phyloP scores from a whole-genome alignment of 2,888 invertebrate species.

The Cerastis rubricosa region DNA sequence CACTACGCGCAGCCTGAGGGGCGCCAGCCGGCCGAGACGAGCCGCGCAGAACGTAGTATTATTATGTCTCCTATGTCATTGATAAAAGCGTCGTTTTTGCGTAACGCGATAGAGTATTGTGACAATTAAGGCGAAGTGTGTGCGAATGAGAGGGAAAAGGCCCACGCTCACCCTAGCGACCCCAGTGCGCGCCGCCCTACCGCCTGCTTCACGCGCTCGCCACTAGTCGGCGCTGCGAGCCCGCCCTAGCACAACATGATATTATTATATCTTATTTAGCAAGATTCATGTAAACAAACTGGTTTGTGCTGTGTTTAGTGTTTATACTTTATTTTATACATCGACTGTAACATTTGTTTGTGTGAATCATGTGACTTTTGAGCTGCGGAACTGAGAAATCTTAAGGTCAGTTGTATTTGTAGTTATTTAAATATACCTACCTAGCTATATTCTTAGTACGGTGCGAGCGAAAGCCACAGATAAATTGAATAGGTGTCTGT shows the following conservation, averaged over 20 bases:
- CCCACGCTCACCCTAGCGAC: slow-evolving; percentile 72
- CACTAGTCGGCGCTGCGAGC: slow-evolving; percentile 89
- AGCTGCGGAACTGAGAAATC: slow-evolving; percentile 34
- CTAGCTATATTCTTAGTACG: slow-evolving; percentile 30
- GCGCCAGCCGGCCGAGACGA: slow-evolving; percentile 55
- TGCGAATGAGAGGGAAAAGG: slow-evolving; percentile 80
- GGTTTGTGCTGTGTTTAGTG: slow-evolving; percentile 76
- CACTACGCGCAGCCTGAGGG: slow-evolving; percentile 81
- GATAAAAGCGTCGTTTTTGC: slow-evolving; percentile 89
- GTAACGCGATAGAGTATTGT: slow-evolving; percentile 79
- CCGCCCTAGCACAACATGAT: slow-evolving; percentile 86
- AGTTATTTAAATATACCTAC: slow-evolving; percentile 54
- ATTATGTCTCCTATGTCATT: slow-evolving; percentile 87
- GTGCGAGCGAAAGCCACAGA: slow-evolving; percentile 25
- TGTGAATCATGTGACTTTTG: slow-evolving; percentile 46
- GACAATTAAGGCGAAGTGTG: slow-evolving; percentile 81
- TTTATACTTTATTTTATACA: slow-evolving; percentile 57
- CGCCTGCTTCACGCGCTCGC: slow-evolving; percentile 76
- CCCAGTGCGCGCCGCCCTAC: slow-evolving; percentile 80
- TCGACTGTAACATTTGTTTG: slow-evolving; percentile 28
- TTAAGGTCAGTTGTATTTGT: slow-evolving; percentile 61
- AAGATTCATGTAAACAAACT: slow-evolving; percentile 88
- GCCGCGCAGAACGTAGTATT: slow-evolving; percentile 72
- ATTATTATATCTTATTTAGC: slow-evolving; percentile 79
- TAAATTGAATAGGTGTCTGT: slow-evolving; percentile 15